Evolutionary conservation across 2,888 invertebrate genomes (phyloP), one percentile per base, ranked within the genome.

Genomic region (Nymphalis polychloros): DNA sequence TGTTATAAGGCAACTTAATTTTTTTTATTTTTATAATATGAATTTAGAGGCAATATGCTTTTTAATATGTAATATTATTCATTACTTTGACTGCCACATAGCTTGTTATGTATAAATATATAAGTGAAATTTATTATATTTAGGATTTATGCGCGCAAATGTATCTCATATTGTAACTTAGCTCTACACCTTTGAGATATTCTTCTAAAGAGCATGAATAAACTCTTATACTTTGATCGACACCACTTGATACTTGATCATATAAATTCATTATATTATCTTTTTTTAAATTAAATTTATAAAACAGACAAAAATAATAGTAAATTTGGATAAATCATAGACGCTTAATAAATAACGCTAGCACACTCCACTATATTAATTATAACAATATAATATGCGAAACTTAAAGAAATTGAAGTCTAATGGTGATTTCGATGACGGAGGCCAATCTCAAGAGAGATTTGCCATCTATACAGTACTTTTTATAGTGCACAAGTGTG

Each of bases 171-270:
- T 87, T 89, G 86, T 89, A 88, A 89, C 85, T 89, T 88, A 83
- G 88, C 87, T 89, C 88, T 90, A 90, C 91, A 91, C 92, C 90
- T 92, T 92, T 89, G 91, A 92, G 89, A 91, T 88, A 88, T 90
- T 89, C 89, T 90, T 89, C 86, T 89, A 81, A 90, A 89, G 89
- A 91, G 90, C 88, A 86, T 84, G 88, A 92, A 92, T 91, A 90
- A 89, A 91, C 86, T 84, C 85, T 84, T 84, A 81, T 76, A 87
- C 73, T 47, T 10, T 64, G 79, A 77, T 71, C 47, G 0, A 72
- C 0, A 4, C 6, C n/a, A 27, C 59, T 84, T 87, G 84, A 84
- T 86, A 82, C 80, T 88, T 83, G 64, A 48, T 35, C 35, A 60
- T 59, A 63, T 59, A 31, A 31, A 16, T 59, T 41, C 46, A 46